Percentiles rank a stretch among this genome's conserved stretches.
These are phyloP conservation scores for Holocentrus rufus DNA, from an alignment of 2,797 vertebrate species.

Conservation along the genomic window DNA sequence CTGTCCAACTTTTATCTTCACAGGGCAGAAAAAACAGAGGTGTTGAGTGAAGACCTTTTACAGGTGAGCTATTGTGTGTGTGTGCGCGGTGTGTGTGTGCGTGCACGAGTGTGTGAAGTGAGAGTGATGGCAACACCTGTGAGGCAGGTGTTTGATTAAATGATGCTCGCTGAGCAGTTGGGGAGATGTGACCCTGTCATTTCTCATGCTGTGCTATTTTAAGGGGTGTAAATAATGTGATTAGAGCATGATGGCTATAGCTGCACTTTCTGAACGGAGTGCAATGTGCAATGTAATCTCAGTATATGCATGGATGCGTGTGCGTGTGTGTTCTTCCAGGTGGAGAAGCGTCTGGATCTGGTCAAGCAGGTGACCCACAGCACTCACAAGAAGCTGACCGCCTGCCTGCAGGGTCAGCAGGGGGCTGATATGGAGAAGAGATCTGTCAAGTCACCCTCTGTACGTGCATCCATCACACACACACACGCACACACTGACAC, in stretches of 20 bases:
- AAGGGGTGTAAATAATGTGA: conserved; percentile 42
- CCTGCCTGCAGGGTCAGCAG: conserved; percentile 97
- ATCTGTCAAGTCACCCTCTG: conserved; percentile 88
- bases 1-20: conserved; percentile 47
- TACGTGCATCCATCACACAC: conserved; percentile 43
- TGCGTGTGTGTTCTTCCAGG: conserved; percentile 76
- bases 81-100: background rate
- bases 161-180: conserved; percentile 8
- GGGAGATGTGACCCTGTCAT: conserved; percentile 4
- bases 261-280: conserved; percentile 10
- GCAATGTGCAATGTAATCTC: background rate
- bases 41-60: conserved; percentile 94
- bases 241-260: conserved; percentile 11
- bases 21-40: conserved; percentile 96
- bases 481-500: background rate
- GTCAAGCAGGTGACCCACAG: conserved; percentile 98
- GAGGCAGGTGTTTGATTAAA: conserved; percentile 18
- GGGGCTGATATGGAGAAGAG: conserved; percentile 93
- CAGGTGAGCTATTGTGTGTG: conserved; percentile 83
- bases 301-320: background rate
- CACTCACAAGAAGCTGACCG: conserved; percentile 97
- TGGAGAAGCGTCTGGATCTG: conserved; percentile 97
- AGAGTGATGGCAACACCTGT: background rate
- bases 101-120: background rate
- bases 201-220: conserved; percentile 15